Percentiles rank a stretch among this genome's conserved stretches.
Evolutionary conservation across 2,888 invertebrate species (phyloP).

Genomic region (Creontiades dilutus): DNA sequence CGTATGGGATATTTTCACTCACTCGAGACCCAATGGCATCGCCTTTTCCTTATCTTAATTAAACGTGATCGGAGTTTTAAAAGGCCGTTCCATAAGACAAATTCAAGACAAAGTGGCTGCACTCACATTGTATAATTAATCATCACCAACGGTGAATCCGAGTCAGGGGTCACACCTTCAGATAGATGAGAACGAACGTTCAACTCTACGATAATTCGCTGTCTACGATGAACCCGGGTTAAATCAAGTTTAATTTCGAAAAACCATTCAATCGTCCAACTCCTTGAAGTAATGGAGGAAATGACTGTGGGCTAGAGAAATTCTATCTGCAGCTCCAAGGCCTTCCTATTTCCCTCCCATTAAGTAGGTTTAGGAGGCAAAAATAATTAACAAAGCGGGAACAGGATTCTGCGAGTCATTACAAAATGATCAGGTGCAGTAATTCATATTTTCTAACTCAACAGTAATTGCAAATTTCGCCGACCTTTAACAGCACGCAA

Average conservation of each 20-base stretch:
- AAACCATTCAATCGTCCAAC: neutral
- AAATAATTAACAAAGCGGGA: slow-evolving; percentile 38
- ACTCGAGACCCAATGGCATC: neutral
- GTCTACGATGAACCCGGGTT: neutral
- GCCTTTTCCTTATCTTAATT: neutral
- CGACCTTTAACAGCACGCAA: slow-evolving; percentile 27
- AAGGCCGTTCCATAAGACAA: neutral
- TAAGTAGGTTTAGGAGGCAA: neutral
- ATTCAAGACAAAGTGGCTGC: neutral
- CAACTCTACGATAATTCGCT: too few relatives aligned
- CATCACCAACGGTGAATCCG: too few relatives aligned
- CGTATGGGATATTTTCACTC: neutral
- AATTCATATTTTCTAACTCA: neutral
- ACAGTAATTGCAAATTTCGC: slow-evolving; percentile 10
- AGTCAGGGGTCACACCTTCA: too few relatives aligned
- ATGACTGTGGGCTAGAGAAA: neutral
- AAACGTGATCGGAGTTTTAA: neutral
- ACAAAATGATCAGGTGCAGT: neutral
- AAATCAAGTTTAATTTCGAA: neutral
- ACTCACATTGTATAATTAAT: too few relatives aligned
- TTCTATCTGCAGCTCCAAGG: neutral
- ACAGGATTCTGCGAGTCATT: neutral
- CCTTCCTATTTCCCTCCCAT: neutral
- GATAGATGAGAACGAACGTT: too few relatives aligned
- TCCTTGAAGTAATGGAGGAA: neutral